Conservation (phyloP, 2,797 vertebrate species). For the Heliangelus exortis region DNA sequence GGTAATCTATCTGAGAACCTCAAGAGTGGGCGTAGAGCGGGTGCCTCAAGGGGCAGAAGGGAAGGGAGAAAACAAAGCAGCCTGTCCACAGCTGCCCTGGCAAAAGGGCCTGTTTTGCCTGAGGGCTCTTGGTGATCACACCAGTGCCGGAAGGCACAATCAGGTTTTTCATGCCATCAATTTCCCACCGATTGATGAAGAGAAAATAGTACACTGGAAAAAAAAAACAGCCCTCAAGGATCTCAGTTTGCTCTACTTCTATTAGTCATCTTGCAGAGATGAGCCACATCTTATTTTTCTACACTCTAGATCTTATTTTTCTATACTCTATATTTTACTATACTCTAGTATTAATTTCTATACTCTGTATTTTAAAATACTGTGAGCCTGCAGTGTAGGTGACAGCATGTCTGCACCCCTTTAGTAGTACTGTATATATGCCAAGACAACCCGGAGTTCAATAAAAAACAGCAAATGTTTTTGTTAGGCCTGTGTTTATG, state of each 20-base stretch:
- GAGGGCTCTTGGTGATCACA: not conserved
- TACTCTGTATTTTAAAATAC: not conserved
- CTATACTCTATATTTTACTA: not conserved
- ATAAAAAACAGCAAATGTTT: not conserved
- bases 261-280: not conserved
- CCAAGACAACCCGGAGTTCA: not conserved
- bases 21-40: not conserved
- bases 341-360: too few relatives aligned
- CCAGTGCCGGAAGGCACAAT: not conserved
- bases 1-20: not conserved
- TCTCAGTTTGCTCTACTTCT: not conserved
- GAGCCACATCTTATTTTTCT: not conserved
- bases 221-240: not conserved
- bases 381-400: not conserved
- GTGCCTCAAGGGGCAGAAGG: not conserved
- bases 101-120: accelerated
- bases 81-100: not conserved
- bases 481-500: not conserved
- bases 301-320: not conserved
- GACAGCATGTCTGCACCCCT: not conserved
- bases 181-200: too few relatives aligned
- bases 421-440: not conserved
- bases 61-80: not conserved
- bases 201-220: accelerated
- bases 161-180: not conserved